Conservation (phyloP, 2,797 vertebrate species). For the Gymnothorax reevesii region DNA sequence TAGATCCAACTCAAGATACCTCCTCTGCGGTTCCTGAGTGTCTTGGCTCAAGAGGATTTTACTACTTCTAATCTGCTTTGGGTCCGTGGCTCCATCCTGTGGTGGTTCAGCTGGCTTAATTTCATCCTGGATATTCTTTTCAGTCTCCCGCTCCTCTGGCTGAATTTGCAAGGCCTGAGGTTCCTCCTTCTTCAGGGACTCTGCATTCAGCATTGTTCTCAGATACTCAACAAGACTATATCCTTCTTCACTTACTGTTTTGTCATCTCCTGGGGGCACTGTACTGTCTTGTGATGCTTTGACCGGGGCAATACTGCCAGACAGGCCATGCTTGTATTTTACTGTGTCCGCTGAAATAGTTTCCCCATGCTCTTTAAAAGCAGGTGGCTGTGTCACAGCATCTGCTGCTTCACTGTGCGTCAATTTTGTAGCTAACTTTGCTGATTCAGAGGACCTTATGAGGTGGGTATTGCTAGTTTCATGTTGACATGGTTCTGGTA, state of each 20-base stretch:
- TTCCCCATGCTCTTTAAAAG: slow-evolving; percentile 12
- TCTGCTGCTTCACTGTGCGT: slow-evolving; percentile 23
- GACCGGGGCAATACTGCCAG: not conserved
- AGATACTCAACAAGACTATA: not conserved
- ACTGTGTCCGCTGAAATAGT: slow-evolving; percentile 12
- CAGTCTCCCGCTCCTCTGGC: slow-evolving; percentile 14
- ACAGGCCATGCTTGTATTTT: not conserved
- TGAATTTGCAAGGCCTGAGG: not conserved
- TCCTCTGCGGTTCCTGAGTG: slow-evolving; percentile 45
- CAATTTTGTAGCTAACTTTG: slow-evolving; percentile 22
- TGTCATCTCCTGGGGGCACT: not conserved
- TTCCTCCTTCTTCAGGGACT: not conserved
- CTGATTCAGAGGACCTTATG: slow-evolving; percentile 13
- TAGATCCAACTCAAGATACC: slow-evolving; percentile 60
- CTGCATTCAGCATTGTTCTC: not conserved
- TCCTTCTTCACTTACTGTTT: not conserved
- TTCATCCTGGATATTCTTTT: slow-evolving; percentile 28
- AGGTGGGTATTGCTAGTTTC: slow-evolving; percentile 15
- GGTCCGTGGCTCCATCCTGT: slow-evolving; percentile 17
- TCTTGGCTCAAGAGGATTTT: slow-evolving; percentile 23
- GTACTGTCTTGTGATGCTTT: slow-evolving; percentile 18
- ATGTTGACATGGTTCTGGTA: slow-evolving; percentile 9
- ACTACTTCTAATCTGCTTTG: slow-evolving; percentile 4
- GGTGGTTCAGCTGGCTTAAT: slow-evolving; percentile 27
- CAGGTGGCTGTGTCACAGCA: slow-evolving; percentile 3